A percentile compares a stretch with the other conserved stretches of the same genome.
phyloP scores from a whole-genome alignment of 2,888 invertebrate species.

The Poecilus cupreus region DNA sequence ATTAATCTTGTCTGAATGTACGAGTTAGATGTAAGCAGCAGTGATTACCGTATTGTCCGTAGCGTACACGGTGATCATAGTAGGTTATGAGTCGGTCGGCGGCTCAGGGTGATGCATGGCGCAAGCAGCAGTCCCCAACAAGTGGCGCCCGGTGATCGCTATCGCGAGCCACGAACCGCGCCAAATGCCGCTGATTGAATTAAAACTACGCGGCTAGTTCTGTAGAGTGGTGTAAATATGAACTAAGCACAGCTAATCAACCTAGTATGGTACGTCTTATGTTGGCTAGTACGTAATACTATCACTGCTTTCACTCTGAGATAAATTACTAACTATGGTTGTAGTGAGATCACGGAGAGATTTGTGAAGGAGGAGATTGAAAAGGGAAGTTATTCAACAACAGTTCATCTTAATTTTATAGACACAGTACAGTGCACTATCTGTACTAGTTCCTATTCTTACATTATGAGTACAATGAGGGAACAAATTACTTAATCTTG shows the following conservation, averaged over 20 bases:
- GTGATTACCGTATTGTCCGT: slow-evolving; percentile 1
- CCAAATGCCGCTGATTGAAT: slow-evolving; percentile 25
- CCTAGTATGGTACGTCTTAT: neutral
- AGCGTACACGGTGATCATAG: slow-evolving; percentile 26
- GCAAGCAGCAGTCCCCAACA: slow-evolving; percentile 23
- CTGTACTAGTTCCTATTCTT: too few species aligned
- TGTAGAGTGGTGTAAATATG: neutral
- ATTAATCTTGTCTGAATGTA: too few species aligned
- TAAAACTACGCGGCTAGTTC: neutral
- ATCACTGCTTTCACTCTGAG: neutral
- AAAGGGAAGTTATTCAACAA: neutral
- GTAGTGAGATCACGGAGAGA: too few species aligned
- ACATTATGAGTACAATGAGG: too few species aligned
- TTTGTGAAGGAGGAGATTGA: neutral
- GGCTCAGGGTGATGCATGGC: slow-evolving; percentile 18
- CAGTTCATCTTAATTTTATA: neutral
- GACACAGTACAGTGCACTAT: too few species aligned
- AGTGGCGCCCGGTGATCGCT: slow-evolving; percentile 32
- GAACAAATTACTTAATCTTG: too few species aligned
- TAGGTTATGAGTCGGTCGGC: neutral
- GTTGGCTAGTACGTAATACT: neutral
- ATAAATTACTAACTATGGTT: neutral
- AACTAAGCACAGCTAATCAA: neutral
- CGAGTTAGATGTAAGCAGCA: too few species aligned
- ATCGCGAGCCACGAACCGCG: neutral